Evolutionary conservation across 2,888 invertebrate species (phyloP), one percentile per base, ranked within the genome.

Genomic region (Dasypolia templi): DNA sequence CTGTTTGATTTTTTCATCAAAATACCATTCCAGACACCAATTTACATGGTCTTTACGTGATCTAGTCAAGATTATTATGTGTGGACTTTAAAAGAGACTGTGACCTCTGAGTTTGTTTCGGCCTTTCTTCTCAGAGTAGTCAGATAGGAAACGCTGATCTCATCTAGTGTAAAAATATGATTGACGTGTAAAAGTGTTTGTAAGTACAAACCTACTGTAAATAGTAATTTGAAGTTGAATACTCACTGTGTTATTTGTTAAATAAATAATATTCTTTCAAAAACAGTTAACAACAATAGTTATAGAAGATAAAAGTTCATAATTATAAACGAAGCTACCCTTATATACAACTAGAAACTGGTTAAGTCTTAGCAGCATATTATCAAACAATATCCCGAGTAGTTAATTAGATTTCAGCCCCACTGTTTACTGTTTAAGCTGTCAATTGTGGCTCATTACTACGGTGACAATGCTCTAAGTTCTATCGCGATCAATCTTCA

Each of bases 371-470:
- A 4, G 14, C 53, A 32, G 55, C 26, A 64, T 42, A 61, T 46
- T 42, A 53, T 32, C 46, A 61, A 66, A 65, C 53, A 49, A 68
- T 53, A 42, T 65, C 56, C 55, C 17, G 7, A 44, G 32, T 42
- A 68, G 63, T 51, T 81, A 77, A 81, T 81, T 72, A 61, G 42
- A 81, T 77, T 81, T 58, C 32, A 66, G 63, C 62, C 72, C 68
- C 32, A n/a, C 46, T 62, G 72, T 68, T 76, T 56, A n/a, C 46
- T 62, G 72, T 68, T 76, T 56, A 53, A 39, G 29, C 32, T 58
- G 62, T 72, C 68, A 75, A 66, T 75, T 67, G 72, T 55, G 53
- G 66, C 26, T 69, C 66, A 65, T 64, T 75, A 63, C 46, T 29
- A 59, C 26, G 29, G 65, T 58, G 79, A 75, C 72, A 67, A 75